Conservation (phyloP, 1,140 invertebrate genomes). For the roundworm (Caenorhabditis elegans) region DNA sequence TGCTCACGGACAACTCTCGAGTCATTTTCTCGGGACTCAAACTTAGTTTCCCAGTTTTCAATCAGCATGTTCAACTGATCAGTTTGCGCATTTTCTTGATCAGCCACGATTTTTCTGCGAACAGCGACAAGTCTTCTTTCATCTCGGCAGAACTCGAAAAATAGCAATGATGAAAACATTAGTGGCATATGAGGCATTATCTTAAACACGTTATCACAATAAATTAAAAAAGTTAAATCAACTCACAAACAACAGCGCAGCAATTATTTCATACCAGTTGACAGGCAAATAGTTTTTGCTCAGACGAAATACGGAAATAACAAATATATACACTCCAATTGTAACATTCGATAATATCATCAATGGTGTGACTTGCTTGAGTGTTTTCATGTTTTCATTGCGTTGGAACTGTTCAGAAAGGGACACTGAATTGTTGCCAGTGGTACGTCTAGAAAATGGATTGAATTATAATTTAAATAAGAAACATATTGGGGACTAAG, state of each 20-base stretch:
- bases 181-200: conserved; percentile 6
- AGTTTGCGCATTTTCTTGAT: not conserved
- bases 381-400: not conserved
- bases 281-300: not conserved
- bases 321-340: not conserved
- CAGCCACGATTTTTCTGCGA: not conserved
- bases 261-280: not conserved
- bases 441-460: too few species aligned
- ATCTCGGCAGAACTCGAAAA: not conserved
- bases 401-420: not conserved
- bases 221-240: not conserved
- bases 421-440: not conserved
- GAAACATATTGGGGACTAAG: too few species aligned
- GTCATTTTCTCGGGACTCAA: not conserved
- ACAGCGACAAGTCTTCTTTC: not conserved
- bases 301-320: not conserved
- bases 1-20: too few species aligned
- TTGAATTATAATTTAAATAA: too few species aligned
- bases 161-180: not conserved
- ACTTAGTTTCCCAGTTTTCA: not conserved
- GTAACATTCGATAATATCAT: not conserved
- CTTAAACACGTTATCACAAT: not conserved
- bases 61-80: not conserved
- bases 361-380: not conserved
- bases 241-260: not conserved